A percentile compares a stretch with the other conserved stretches of the same genome.
Evolutionary conservation across 2,113 vertebrate species (phyloP).

Genomic region (Halcyon senegalensis): DNA sequence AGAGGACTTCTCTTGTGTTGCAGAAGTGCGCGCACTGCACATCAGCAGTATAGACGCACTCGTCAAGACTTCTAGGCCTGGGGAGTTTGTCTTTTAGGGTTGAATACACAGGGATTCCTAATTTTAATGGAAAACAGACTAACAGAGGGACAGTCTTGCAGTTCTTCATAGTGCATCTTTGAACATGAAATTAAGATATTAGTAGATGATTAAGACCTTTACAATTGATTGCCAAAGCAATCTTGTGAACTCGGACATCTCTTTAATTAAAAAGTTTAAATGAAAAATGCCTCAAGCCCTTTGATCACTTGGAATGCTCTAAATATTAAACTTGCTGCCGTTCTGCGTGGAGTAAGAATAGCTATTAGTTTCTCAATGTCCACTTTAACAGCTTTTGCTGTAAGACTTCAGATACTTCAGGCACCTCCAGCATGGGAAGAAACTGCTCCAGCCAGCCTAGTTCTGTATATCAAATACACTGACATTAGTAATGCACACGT

Average conservation of each 20-base stretch:
- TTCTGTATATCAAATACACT: not conserved
- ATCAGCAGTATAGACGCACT: not conserved
- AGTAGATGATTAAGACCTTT: not conserved
- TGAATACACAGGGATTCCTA: not conserved
- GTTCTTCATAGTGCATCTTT: not conserved
- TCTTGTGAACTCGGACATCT: not conserved
- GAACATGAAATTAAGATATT: not conserved
- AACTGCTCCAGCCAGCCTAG: not conserved
- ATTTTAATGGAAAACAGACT: not conserved
- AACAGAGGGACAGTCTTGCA: not conserved
- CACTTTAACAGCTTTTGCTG: not conserved
- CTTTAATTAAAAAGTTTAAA: conserved; percentile 1
- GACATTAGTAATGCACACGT: not conserved
- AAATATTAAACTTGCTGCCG: not conserved
- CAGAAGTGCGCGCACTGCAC: not conserved
- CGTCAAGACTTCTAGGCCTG: not conserved
- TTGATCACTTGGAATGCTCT: not conserved
- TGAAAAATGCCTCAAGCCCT: not conserved
- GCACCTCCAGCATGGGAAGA: not conserved
- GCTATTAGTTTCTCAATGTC: not conserved
- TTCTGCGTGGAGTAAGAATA: not conserved
- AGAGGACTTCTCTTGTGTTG: not conserved
- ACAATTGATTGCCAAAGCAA: not conserved
- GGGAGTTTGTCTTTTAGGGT: not conserved
- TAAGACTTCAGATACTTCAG: not conserved